Evolutionary conservation across 30 jellyfish, hydroid and myxozoan species (phyloP).

Genomic region (Hydractinia symbiolongicarpus): DNA sequence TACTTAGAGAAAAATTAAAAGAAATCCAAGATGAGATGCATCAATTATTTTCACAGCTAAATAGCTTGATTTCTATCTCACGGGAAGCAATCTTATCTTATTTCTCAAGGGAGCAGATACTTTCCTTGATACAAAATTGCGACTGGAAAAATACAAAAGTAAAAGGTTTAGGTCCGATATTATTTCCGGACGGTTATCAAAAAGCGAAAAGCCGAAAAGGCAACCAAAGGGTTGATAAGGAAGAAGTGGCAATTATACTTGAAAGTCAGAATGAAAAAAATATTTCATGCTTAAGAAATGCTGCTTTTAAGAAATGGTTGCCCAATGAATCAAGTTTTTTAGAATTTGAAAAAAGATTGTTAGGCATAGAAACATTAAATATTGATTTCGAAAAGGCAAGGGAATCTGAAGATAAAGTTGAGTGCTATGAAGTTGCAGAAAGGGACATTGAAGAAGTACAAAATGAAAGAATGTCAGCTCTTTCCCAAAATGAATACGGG

Average conservation of each 20-base stretch:
- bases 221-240: neutral
- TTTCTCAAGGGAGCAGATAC: slow-evolving; percentile 23
- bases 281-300: neutral
- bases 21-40: slow-evolving; percentile 19
- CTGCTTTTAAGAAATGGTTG: slow-evolving; percentile 36
- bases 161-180: neutral
- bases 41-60: slow-evolving; percentile 18
- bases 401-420: slow-evolving; percentile 8
- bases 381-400: too few relatives aligned
- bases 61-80: slow-evolving; percentile 4
- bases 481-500: neutral
- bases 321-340: slow-evolving; percentile 14
- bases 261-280: neutral
- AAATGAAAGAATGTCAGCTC: slow-evolving; percentile 27
- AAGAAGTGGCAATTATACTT: neutral
- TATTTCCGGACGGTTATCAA: slow-evolving; percentile 5
- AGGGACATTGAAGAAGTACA: slow-evolving; percentile 31
- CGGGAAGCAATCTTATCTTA: slow-evolving; percentile 3
- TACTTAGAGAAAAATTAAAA: neutral
- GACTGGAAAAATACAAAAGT: neutral
- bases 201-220: neutral
- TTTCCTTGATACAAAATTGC: slow-evolving; percentile 1
- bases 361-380: neutral
- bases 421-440: slow-evolving; percentile 32
- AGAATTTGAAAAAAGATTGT: slow-evolving; percentile 3